These are phyloP conservation scores for Cepaea nemoralis DNA, from an alignment of 1,140 invertebrate species.

Conservation along the genomic window DNA sequence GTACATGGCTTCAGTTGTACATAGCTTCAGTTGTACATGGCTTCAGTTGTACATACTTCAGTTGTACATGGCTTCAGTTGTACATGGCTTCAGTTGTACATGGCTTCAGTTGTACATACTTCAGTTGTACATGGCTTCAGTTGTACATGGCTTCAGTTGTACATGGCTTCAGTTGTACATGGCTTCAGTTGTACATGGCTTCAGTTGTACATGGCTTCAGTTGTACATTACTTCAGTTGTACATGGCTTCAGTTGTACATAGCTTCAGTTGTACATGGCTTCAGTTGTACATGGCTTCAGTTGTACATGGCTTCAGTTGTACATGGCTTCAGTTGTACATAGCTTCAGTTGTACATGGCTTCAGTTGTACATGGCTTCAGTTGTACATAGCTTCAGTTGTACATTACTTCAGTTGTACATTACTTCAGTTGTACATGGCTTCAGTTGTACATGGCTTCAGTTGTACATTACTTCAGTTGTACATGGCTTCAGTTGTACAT, in stretches of 20 bases:
- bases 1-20: no score
- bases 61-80: neutral
- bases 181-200: neutral
- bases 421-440: no score
- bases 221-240: no score
- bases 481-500: no score
- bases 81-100: constrained; percentile 1
- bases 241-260: no score
- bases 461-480: no score
- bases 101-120: no score
- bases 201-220: constrained; percentile 4
- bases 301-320: neutral
- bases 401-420: no score
- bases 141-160: neutral
- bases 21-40: constrained; percentile 10
- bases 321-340: no score
- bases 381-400: no score
- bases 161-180: neutral
- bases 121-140: neutral
- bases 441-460: neutral
- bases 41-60: no score
- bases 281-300: constrained; percentile 1
- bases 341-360: neutral
- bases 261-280: neutral
- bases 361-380: neutral